phyloP scores from a whole-genome alignment of 1,140 invertebrate species.

The Macrostomum lignano region DNA sequence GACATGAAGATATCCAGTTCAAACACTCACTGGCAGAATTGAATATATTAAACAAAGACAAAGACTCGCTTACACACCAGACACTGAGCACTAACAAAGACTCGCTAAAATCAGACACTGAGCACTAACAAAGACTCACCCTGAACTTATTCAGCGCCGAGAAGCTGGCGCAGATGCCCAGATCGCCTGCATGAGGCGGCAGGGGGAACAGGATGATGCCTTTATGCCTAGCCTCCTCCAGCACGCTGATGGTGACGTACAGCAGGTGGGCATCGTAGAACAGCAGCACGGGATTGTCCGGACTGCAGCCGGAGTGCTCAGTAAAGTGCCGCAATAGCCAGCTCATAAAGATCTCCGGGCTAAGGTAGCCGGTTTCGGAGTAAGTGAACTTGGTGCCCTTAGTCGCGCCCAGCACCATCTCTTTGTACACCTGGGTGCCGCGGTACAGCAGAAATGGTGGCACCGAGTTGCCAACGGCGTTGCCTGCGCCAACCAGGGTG shows the following conservation, averaged over 20 bases:
- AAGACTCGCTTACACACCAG: too few relatives aligned
- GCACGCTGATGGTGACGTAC: conserved; percentile 2
- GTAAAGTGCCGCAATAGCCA: conserved; percentile 1
- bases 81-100: too few relatives aligned
- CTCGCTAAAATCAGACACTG: too few relatives aligned
- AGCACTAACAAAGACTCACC: too few relatives aligned
- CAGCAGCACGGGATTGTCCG: conserved; percentile 3
- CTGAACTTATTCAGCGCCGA: too few relatives aligned
- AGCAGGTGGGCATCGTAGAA: conserved; percentile 6
- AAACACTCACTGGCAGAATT: too few relatives aligned
- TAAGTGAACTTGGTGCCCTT: conserved; percentile 1
- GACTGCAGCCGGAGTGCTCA: neutral
- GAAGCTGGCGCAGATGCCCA: too few relatives aligned
- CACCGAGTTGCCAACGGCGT: conserved; percentile 4
- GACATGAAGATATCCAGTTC: too few relatives aligned
- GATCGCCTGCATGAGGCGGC: conserved; percentile 4
- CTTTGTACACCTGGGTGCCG: neutral
- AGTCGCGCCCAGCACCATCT: neutral
- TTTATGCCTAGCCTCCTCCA: conserved; percentile 4
- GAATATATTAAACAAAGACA: too few relatives aligned
- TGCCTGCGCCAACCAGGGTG: conserved; percentile 4
- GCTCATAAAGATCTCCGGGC: conserved; percentile 1
- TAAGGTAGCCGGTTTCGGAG: conserved; percentile 1
- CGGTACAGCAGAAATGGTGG: neutral
- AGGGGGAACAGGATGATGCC: conserved; percentile 4